Conservation (phyloP, 1,140 invertebrate species). For the Macrostomum lignano region DNA sequence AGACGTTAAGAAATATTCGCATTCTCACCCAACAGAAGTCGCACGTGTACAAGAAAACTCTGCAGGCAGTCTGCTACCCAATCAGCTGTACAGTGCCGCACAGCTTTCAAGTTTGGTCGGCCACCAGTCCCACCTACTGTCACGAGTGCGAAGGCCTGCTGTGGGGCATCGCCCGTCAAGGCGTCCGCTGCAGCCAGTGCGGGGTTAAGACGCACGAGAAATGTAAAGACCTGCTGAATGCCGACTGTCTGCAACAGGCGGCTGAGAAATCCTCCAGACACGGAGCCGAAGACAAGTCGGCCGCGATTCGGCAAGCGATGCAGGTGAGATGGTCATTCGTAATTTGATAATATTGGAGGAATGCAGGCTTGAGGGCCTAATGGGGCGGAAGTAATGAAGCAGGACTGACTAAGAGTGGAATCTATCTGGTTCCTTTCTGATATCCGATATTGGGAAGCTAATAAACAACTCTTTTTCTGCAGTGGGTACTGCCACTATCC, state of each 20-base stretch:
- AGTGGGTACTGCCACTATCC: no score
- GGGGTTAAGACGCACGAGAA: constrained; percentile 99
- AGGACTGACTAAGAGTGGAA: no score
- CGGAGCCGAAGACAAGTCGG: constrained; percentile 89
- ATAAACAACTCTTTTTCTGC: no score
- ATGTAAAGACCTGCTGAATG: constrained; percentile 93
- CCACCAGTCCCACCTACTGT: constrained; percentile 92
- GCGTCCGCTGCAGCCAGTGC: constrained; percentile 90
- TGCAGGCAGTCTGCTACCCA: constrained; percentile 79
- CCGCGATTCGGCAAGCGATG: constrained; percentile 95
- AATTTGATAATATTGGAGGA: no score
- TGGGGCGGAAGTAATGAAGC: no score
- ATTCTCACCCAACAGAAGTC: no score
- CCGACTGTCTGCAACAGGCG: constrained; percentile 91
- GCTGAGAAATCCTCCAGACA: constrained; percentile 96
- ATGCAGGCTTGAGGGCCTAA: no score
- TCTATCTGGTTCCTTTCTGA: no score
- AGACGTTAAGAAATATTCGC: no score
- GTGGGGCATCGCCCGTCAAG: constrained; percentile 92
- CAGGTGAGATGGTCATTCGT: no score
- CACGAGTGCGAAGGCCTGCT: constrained; percentile 94
- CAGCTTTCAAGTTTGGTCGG: constrained; percentile 93
- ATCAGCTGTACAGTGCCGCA: constrained; percentile 96
- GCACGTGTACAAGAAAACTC: constrained; percentile 84
- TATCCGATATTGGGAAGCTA: no score